Conservation (phyloP, 2,113 vertebrate species). For the Brachyhypopomus gauderio region DNA sequence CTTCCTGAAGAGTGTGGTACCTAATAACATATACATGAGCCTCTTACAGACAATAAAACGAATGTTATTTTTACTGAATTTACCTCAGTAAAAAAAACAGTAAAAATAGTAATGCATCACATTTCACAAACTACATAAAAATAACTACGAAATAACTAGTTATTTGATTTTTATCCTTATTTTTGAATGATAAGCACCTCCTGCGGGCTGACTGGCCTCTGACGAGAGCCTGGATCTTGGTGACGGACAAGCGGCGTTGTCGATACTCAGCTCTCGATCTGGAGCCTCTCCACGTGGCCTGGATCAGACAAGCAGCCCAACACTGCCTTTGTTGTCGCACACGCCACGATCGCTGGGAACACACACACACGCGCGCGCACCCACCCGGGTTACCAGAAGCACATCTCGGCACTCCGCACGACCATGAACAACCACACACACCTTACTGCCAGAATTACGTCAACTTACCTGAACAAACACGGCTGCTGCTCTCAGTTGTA, state of each 20-base stretch:
- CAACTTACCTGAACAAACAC: conserved; percentile 82
- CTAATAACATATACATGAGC: conserved; percentile 56
- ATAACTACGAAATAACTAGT: not conserved
- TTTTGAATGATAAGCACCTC: conserved; percentile 70
- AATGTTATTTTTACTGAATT: not conserved
- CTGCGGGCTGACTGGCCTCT: conserved; percentile 84
- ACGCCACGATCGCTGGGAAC: conserved; percentile 60
- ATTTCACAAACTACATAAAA: not conserved
- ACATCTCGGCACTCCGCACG: no score
- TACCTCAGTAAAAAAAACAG: not conserved
- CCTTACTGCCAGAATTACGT: not conserved
- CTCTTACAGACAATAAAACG: not conserved
- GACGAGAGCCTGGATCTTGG: conserved; percentile 83
- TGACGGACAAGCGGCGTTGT: conserved; percentile 66
- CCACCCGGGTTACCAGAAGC: no score
- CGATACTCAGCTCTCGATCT: conserved; percentile 66
- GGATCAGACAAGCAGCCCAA: conserved; percentile 77
- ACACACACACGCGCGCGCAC: conserved; percentile 1
- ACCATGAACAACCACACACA: not conserved
- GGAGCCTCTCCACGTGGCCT: conserved; percentile 83
- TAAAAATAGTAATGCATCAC: no score
- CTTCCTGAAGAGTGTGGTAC: conserved; percentile 68
- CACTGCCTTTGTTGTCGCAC: conserved; percentile 66
- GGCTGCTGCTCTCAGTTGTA: conserved; percentile 78
- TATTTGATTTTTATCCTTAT: no score